phyloP scores from a whole-genome alignment of 2,113 vertebrate genomes.

The Narcine bancroftii region DNA sequence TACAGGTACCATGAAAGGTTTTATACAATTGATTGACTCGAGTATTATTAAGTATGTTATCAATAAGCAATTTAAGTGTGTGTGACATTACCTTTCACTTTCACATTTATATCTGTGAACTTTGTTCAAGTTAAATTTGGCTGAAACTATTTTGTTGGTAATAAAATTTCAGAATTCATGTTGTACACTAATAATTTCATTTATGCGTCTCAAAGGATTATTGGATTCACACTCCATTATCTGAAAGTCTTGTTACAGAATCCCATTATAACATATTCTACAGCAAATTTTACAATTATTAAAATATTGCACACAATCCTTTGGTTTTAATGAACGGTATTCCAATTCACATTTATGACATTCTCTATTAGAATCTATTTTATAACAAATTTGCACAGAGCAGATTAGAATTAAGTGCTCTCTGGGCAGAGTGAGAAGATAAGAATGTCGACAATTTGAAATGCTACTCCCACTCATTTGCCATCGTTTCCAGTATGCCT shows the following conservation, averaged over 20 bases:
- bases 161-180: neutral
- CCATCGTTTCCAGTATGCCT: neutral
- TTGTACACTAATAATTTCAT: neutral
- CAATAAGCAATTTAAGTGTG: neutral
- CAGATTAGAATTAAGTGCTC: neutral
- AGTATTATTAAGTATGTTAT: neutral
- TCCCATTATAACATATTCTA: neutral
- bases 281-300: conserved; percentile 1
- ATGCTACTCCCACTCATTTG: neutral
- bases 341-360: neutral
- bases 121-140: neutral
- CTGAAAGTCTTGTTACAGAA: neutral
- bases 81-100: neutral
- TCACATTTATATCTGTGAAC: neutral
- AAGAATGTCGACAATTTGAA: neutral
- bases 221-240: neutral
- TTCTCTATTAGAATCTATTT: neutral
- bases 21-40: neutral
- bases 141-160: neutral
- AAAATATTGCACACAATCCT: neutral
- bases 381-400: neutral
- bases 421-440: conserved; percentile 8
- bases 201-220: neutral
- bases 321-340: neutral
- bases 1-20: neutral